Base-by-base conservation (phyloP, 2,797 vertebrate genomes). In the Tiaroga cobitis region DNA sequence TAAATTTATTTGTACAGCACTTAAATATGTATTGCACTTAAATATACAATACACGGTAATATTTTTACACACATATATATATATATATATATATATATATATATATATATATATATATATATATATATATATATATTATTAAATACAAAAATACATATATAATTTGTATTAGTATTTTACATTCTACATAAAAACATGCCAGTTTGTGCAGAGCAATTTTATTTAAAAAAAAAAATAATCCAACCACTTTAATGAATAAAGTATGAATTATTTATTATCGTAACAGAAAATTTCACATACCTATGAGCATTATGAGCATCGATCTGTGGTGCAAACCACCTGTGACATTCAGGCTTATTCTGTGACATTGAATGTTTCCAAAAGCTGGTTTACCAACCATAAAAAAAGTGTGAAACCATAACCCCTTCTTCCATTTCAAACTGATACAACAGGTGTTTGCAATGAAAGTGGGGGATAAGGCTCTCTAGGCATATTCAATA, bases 321-420 rank as follows among this genome's bases (percentile, higher is more conserved):
- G 8, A 37, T 24, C 6, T 41, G 39, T 72, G n/a, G 43, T 59
- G 59, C 4, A 75, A 83, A 75, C 70, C 70, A 75, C 41, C 15
- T 26, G 19, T 49, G 68, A 43, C 34, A 72, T 82, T 82, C 15
- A 72, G 37, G 54, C 18, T 51, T 59, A 32, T 72, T 37, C 19
- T 56, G 68, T 59, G 4, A 82, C 76, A 78, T 0, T 61, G 6
- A 56, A 19, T 49, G 81, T 37, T 75, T 37, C 3, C 70, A 65
- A 32, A 6, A 61, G 51, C 37, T 83, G 81, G 59, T 74, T 75
- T 34, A 51, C 56, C 26, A 65, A 49, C 39, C 24, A 18, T 3
- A 18, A n/a, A 37, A 26, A 82, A 74, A 16, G 41, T 83, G 70
- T 75, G 81, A 75, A 75, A 83, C 41, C 81, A 83, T 65, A 74